Base-by-base conservation (phyloP, 2,888 invertebrate species). In the Spatulosminthurus flaviceps region DNA sequence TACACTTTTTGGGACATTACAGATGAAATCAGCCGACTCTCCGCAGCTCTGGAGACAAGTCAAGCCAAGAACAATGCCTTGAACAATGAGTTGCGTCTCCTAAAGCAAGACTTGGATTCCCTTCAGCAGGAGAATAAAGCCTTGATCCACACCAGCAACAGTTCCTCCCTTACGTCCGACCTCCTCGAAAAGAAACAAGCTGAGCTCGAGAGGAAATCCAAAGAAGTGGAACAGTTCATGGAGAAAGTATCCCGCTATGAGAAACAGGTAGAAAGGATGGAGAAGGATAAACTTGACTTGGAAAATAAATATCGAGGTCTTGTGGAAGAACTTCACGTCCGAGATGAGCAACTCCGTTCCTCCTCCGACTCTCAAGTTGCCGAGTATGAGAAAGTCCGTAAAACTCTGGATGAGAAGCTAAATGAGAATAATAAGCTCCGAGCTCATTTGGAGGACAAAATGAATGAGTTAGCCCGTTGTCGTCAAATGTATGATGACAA, bases 201-300 rank as follows among this genome's bases (percentile, higher is more conserved):
- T 86, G 95, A 95, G 86, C 89, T 95, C 88, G 94, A 94, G 86
- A 90, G 93, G 85, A 94, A 87, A 93, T 94, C 87, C 90, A 94
- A 61, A 89, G 94, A 95, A 86, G 90, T 94, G 86, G 95, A 94
- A 29, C 64, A 66, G 60, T 75, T 80, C 19, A 77, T 83, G 84
- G 60, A 86, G 84, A 91, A 76, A 93, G 93, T 79, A 92, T 92
- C 86, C n/a, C 43, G 42, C 29, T 87, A 92, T 79, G 93, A 93
- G 86, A 88, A 87, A 83, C 94, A 94, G 87, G 93, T 94, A 84
- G 95, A 95, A 85, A 94, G 95, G 87, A 89, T 95, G 77, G 95
- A 95, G 86, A 94, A 95, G 88, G 93, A 94, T 73, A 86, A 81
- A 72, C 79, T 83, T 5, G 86, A 86, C 60, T 60, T 82, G 43